Conservation (phyloP, 2,888 invertebrate genomes). For the Rhagium mordax region DNA sequence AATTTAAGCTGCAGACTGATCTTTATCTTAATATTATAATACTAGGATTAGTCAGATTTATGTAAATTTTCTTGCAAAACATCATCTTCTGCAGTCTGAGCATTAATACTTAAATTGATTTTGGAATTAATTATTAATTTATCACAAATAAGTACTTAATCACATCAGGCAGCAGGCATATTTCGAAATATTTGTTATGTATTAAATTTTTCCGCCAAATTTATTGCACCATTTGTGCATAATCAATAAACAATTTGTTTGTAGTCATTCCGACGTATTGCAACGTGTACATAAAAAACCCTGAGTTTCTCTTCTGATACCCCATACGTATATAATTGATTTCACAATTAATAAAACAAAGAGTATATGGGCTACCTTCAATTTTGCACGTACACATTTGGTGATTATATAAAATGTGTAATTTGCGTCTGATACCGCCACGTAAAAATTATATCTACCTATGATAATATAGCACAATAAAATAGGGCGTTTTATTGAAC, state of each 20-base stretch:
- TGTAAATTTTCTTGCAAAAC: background rate
- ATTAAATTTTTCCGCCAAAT: background rate
- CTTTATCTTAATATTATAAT: constrained; percentile 14
- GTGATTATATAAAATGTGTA: constrained; percentile 13
- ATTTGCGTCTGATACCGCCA: background rate
- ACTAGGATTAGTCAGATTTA: background rate
- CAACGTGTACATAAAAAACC: background rate
- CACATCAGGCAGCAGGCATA: background rate
- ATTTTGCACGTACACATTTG: constrained; percentile 22
- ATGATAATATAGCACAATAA: background rate
- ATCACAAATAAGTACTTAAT: constrained; percentile 1
- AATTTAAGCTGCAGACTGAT: constrained; percentile 12
- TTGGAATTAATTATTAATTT: constrained; percentile 17
- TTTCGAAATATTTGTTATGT: background rate
- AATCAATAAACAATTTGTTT: constrained; percentile 16
- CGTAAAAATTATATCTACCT: constrained; percentile 2
- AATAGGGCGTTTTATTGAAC: background rate
- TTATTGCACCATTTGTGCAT: constrained; percentile 11
- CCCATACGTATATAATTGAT: background rate
- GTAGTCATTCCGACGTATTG: background rate
- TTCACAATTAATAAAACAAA: constrained; percentile 14
- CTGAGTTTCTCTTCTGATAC: constrained; percentile 7
- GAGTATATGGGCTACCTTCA: constrained; percentile 17
- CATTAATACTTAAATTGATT: background rate
- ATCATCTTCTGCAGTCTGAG: background rate